Conservation (phyloP, 2,113 vertebrate genomes). For the Myanophis thanlyinensis region DNA sequence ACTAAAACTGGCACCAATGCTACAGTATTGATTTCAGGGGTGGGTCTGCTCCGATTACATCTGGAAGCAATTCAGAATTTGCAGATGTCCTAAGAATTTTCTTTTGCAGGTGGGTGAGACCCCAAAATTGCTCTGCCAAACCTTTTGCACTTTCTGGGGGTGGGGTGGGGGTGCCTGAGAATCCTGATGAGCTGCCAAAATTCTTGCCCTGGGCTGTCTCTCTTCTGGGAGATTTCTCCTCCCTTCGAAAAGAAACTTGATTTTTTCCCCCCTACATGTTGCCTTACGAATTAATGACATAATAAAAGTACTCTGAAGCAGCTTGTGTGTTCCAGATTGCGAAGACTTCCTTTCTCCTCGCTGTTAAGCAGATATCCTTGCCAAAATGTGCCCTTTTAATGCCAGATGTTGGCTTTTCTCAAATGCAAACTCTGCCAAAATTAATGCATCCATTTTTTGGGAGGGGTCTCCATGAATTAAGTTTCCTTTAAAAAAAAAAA, state of each 20-base stretch:
- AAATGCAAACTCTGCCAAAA: not conserved
- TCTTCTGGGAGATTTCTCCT: not conserved
- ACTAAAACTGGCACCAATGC: not conserved
- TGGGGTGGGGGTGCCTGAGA: not conserved
- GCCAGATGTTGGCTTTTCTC: not conserved
- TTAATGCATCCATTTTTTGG: not conserved
- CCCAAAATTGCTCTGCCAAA: not conserved
- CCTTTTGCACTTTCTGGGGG: not conserved
- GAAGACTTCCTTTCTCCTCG: not conserved
- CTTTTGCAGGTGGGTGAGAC: not conserved
- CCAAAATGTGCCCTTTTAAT: not conserved
- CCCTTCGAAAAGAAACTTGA: not conserved
- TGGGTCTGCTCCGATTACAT: not conserved
- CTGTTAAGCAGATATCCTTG: not conserved
- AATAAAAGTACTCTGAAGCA: not conserved
- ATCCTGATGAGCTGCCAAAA: not conserved
- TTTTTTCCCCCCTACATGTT: not conserved
- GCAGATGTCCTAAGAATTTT: not conserved
- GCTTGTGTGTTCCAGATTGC: not conserved
- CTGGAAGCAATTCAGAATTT: not conserved
- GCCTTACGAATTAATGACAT: not conserved
- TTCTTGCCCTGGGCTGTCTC: not conserved
- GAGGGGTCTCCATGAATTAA: slow-evolving; percentile 40
- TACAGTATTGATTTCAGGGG: not conserved
- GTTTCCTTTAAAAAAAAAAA: slow-evolving; percentile 55